Percentiles rank a stretch among this genome's conserved stretches.
Evolutionary conservation across 2,797 vertebrate species (phyloP).

Genomic region (Galagoides demidoff): DNA sequence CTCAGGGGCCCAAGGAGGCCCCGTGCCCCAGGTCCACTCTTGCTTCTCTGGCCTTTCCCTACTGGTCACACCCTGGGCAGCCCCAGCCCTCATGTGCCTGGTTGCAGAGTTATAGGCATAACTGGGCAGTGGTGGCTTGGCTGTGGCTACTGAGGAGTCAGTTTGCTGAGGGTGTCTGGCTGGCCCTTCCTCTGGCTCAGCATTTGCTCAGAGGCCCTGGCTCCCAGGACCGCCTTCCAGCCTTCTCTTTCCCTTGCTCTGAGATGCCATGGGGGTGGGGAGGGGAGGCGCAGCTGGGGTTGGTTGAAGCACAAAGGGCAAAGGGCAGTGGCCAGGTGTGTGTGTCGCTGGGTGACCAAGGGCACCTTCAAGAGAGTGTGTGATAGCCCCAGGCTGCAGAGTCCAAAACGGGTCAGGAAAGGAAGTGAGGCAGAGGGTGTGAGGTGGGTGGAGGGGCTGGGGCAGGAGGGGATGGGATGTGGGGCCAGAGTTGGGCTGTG

Average conservation of each 20-base stretch:
- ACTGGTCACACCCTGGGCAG: too few relatives aligned
- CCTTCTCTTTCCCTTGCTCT: neutral
- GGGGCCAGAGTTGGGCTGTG: rapidly evolving
- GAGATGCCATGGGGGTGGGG: too few relatives aligned
- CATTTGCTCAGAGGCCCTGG: rapidly evolving
- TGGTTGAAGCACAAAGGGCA: neutral
- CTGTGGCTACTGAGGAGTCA: rapidly evolving
- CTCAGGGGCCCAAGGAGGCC: neutral
- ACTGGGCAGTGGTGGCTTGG: rapidly evolving
- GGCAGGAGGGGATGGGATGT: neutral
- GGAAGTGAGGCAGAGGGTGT: too few relatives aligned
- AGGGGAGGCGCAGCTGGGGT: too few relatives aligned
- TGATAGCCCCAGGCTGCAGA: rapidly evolving
- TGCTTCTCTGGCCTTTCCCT: too few relatives aligned
- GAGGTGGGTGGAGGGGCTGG: neutral
- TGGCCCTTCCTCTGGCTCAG: neutral
- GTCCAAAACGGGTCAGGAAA: neutral
- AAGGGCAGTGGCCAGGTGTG: rapidly evolving
- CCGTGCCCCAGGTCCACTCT: rapidly evolving
- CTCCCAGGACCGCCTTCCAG: rapidly evolving
- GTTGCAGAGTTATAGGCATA: rapidly evolving
- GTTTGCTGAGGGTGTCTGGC: rapidly evolving
- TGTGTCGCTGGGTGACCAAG: too few relatives aligned
- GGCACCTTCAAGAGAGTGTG: rapidly evolving
- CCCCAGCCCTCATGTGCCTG: neutral